Evolutionary conservation across 2,797 vertebrate genomes (phyloP).

Genomic region (Ispidina lecontei): DNA sequence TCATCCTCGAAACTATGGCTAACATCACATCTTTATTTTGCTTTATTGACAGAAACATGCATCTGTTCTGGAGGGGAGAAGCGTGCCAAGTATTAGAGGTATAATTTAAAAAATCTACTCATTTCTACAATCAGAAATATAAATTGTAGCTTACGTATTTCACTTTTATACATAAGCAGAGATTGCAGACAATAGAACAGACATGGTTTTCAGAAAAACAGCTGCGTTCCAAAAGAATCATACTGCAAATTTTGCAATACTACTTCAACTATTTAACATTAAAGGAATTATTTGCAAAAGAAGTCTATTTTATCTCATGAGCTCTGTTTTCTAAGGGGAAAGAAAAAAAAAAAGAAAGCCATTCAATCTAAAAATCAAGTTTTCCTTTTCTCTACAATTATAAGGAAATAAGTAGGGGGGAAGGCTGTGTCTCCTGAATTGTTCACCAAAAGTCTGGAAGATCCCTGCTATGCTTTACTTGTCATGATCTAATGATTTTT

Average conservation of each 20-base stretch:
- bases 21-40: neutral
- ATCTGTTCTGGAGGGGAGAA: neutral
- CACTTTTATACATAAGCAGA: neutral
- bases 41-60: slow-evolving; percentile 53
- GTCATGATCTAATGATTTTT: neutral
- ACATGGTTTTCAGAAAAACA: neutral
- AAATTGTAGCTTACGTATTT: neutral
- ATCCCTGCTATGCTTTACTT: neutral
- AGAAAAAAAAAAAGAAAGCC: neutral
- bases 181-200: neutral
- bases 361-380: neutral
- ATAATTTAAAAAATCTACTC: neutral
- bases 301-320: neutral
- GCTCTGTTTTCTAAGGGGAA: neutral
- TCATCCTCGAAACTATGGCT: no score
- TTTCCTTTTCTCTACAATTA: neutral
- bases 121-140: neutral
- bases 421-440: neutral
- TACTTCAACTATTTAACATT: neutral
- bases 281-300: neutral
- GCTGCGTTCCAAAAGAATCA: neutral
- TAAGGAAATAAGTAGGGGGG: neutral
- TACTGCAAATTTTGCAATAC: neutral
- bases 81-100: slow-evolving; percentile 46
- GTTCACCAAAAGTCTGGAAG: neutral